Conservation (phyloP, 2,113 vertebrate genomes). For the Pristiophorus japonicus region DNA sequence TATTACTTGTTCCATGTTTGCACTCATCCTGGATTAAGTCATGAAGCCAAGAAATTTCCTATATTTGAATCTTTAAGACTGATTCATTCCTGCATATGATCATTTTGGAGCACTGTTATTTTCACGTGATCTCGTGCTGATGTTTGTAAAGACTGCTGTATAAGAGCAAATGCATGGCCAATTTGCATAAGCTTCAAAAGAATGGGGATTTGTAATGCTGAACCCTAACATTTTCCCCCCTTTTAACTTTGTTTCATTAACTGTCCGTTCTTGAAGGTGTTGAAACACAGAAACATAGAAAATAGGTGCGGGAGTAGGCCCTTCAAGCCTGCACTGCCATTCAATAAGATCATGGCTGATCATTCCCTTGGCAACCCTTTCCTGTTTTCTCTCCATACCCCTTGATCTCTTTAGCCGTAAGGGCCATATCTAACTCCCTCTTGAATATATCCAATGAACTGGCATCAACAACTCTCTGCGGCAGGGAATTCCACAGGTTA, state of each 20-base stretch:
- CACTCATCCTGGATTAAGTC: background rate
- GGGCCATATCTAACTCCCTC: too few species aligned
- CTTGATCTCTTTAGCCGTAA: too few species aligned
- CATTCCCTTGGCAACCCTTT: too few species aligned
- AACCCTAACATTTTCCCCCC: background rate
- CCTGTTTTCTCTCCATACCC: too few species aligned
- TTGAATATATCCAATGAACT: too few species aligned
- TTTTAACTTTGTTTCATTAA: background rate
- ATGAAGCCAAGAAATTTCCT: background rate
- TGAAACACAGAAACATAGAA: too few species aligned
- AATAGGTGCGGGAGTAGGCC: too few species aligned
- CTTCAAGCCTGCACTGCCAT: too few species aligned
- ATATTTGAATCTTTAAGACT: background rate
- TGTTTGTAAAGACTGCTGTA: background rate
- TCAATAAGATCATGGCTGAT: too few species aligned
- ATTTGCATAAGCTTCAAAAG: background rate
- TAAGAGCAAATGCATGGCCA: background rate
- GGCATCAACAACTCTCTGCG: too few species aligned
- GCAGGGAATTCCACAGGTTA: too few species aligned
- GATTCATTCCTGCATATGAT: background rate
- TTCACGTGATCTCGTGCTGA: background rate
- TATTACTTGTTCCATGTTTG: background rate
- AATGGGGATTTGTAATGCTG: background rate
- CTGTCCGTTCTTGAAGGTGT: background rate
- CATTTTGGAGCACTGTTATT: background rate